phyloP scores from a whole-genome alignment of 2,113 vertebrate species.

The Parus major region DNA sequence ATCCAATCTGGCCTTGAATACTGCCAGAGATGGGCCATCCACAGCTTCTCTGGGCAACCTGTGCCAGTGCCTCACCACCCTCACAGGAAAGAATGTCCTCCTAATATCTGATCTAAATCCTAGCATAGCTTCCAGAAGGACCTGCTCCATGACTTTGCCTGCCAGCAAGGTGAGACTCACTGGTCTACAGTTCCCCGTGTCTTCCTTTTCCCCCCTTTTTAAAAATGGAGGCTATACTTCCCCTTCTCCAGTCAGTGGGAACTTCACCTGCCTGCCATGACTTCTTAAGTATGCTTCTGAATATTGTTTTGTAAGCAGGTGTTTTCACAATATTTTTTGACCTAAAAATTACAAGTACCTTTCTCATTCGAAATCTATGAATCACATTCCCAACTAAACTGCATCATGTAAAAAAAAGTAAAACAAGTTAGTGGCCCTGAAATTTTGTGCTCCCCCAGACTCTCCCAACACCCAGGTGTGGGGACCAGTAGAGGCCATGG shows the following conservation, averaged over 20 bases:
- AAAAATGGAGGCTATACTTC: not conserved
- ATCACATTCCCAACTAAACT: not conserved
- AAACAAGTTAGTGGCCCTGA: not conserved
- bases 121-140: not conserved
- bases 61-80: not conserved
- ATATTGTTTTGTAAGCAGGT: not conserved
- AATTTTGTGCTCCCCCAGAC: rapidly evolving
- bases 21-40: not conserved
- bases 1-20: too few species aligned
- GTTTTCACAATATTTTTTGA: not conserved
- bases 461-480: rapidly evolving
- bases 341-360: not conserved
- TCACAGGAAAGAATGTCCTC: not conserved
- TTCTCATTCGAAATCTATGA: not conserved
- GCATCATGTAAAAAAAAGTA: not conserved
- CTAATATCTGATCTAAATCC: not conserved
- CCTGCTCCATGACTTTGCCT: not conserved
- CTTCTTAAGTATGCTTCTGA: not conserved
- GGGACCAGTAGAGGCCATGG: not conserved
- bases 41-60: not conserved
- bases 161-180: not conserved
- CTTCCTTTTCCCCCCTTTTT: not conserved
- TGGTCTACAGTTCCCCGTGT: rapidly evolving
- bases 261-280: not conserved
- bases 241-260: not conserved